phyloP scores from a whole-genome alignment of 2,797 vertebrate genomes.

The Trichosurus vulpecula region DNA sequence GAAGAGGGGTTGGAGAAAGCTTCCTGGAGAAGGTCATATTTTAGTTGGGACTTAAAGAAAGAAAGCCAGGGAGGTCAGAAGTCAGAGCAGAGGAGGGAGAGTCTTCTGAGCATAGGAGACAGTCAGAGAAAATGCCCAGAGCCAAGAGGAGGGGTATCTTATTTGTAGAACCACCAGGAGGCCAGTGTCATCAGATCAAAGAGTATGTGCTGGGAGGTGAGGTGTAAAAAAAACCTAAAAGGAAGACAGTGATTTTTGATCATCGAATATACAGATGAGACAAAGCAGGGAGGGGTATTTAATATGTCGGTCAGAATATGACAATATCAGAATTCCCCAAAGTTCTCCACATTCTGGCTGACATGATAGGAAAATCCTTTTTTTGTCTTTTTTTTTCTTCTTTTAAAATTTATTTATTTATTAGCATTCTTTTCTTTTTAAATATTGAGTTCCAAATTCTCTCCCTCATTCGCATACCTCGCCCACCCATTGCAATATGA shows the following conservation, averaged over 20 bases:
- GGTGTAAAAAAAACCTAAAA: background rate
- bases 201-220: background rate
- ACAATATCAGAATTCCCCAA: background rate
- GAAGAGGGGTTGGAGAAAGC: background rate
- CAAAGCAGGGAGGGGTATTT: background rate
- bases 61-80: background rate
- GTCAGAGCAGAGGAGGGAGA: background rate
- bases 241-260: background rate
- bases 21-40: background rate
- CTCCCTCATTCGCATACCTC: background rate
- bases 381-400: background rate
- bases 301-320: background rate
- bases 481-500: background rate
- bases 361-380: background rate
- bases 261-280: background rate
- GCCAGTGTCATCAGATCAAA: background rate
- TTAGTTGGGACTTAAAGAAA: background rate
- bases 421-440: background rate
- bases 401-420: background rate
- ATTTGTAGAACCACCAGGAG: background rate
- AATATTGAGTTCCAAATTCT: background rate
- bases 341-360: background rate
- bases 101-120: fast-evolving
- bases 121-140: background rate
- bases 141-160: background rate